Evolutionary conservation across 2,888 invertebrate genomes (phyloP).

Genomic region (Icerya purchasi): DNA sequence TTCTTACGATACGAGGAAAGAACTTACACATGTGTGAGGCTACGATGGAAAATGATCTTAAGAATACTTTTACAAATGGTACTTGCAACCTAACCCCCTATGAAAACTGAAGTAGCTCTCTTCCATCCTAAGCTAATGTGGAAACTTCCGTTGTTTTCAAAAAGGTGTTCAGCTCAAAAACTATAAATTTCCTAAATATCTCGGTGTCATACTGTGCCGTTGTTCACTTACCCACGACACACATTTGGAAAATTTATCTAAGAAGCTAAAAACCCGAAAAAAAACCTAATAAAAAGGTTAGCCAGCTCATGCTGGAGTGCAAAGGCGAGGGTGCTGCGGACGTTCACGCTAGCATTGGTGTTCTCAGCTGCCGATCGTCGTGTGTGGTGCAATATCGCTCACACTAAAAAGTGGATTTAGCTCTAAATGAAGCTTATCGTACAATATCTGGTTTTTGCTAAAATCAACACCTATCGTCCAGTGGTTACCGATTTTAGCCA

Average conservation of each 20-base stretch:
- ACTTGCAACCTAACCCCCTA: neutral
- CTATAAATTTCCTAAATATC: neutral
- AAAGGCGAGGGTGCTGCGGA: neutral
- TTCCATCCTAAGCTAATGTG: neutral
- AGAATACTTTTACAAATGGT: neutral
- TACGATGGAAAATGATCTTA: neutral
- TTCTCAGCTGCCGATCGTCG: neutral
- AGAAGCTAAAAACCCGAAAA: neutral
- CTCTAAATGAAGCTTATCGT: neutral
- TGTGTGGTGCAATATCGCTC: neutral
- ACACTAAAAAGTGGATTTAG: neutral
- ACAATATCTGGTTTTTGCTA: neutral
- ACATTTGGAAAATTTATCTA: neutral
- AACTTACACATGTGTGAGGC: neutral
- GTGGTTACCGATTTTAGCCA: neutral
- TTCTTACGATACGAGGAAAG: neutral
- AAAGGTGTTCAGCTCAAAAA: neutral
- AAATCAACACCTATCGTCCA: neutral
- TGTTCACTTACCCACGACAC: neutral
- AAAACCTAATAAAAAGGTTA: neutral
- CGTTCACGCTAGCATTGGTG: neutral
- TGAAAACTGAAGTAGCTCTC: neutral
- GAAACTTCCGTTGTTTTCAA: neutral
- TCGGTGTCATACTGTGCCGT: neutral
- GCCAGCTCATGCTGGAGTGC: neutral